These are phyloP conservation scores for Chrysocyon brachyurus DNA, from an alignment of 2,797 vertebrate genomes.

Conservation along the genomic window DNA sequence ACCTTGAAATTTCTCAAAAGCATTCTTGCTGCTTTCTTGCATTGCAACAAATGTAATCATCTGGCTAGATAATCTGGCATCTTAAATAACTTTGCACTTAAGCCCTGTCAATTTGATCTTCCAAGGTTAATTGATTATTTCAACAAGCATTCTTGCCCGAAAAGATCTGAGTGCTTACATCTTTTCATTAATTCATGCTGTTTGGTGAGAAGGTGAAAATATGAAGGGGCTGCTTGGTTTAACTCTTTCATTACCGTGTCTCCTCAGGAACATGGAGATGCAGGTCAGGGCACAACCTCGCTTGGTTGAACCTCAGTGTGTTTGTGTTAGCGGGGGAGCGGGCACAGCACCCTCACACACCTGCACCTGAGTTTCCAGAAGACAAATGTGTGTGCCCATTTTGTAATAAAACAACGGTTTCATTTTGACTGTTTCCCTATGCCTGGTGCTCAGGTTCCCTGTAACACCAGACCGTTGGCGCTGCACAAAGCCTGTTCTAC, in stretches of 20 bases:
- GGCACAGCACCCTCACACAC: rapidly evolving
- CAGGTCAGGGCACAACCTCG: background rate
- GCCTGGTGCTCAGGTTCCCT: constrained; percentile 80
- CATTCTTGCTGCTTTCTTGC: constrained; percentile 85
- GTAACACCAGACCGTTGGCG: constrained; percentile 76
- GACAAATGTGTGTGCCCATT: rapidly evolving
- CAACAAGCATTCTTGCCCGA: constrained; percentile 88
- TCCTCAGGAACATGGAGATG: background rate
- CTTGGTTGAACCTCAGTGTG: rapidly evolving
- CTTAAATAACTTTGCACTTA: constrained; percentile 89
- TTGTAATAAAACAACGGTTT: background rate
- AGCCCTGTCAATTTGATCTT: constrained; percentile 88
- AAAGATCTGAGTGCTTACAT: constrained; percentile 87
- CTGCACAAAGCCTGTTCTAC: constrained; percentile 85
- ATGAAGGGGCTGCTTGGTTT: constrained; percentile 65
- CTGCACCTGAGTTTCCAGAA: background rate
- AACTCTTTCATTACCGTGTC: constrained; percentile 76
- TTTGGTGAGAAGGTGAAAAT: constrained; percentile 83
- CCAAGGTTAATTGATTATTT: constrained; percentile 91
- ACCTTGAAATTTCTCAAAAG: constrained; percentile 85
- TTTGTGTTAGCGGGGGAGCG: rapidly evolving
- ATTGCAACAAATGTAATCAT: constrained; percentile 84
- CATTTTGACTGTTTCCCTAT: background rate
- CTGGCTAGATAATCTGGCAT: constrained; percentile 87
- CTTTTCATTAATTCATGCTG: constrained; percentile 88